Evolutionary conservation across 2,797 vertebrate species (phyloP), one percentile per base, ranked within the genome.

Genomic region (Malurus leucopterus): DNA sequence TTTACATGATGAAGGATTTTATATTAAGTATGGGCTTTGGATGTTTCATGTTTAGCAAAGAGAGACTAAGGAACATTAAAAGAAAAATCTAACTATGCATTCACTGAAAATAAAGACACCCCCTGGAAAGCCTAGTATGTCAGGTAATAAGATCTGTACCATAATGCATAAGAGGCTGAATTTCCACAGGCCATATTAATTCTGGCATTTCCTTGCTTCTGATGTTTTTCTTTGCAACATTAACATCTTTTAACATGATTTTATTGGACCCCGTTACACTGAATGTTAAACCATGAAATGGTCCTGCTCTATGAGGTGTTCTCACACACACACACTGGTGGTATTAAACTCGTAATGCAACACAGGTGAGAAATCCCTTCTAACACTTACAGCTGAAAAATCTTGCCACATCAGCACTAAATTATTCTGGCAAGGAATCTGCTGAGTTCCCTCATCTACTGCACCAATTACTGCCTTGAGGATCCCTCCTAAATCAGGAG

Each of bases 171-270:
- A 71, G 70, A 78, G 64, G 65, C 77, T 91, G 38, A 40, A 82
- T 91, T 95, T 91, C 57, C 70, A 93, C 55, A 74, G 80, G 41
- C 54, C 50, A 43, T 91, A 84, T 93, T 91, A 92, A 90, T 91
- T 82, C 86, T 90, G 90, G 84, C 84, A 90, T 90, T 95, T 94
- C 78, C 71, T 90, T 68, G 84, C 90, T 93, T 95, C 81, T 93
- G 74, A 86, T 91, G 72, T 94, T 95, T 94, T 91, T 41, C 71
- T 94, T 91, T 84, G 89, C 77, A 95, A 92, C 77, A 58, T 91
- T 92, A 93, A 92, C 91, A 79, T 92, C 77, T 89, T 91, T 88
- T 82, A 91, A 92, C 84, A 64, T 84, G 46, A 86, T 92, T 94
- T 94, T 94, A 86, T 90, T 90, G 88, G 86, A 88, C 29, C 24